A percentile compares a stretch with the other conserved stretches of the same genome.
Conservation (phyloP, 2,888 invertebrate genomes). For the Gymnocheta viridis region DNA sequence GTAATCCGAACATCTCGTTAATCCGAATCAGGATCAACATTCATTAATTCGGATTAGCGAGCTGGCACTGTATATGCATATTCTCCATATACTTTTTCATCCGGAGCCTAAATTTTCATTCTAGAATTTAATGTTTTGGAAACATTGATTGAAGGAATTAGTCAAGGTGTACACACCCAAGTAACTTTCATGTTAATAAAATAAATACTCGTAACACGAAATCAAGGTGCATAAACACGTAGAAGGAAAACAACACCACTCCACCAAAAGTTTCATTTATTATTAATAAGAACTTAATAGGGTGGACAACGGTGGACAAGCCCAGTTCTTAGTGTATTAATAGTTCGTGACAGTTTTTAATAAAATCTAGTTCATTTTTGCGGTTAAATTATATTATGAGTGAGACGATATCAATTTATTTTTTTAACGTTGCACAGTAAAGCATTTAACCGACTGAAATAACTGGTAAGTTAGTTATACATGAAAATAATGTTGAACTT, state of each 20-base stretch:
- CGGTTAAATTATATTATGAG: conserved; percentile 54
- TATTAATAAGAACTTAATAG: conserved; percentile 60
- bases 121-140: neutral
- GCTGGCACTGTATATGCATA: too few species aligned
- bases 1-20: too few species aligned
- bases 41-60: too few species aligned
- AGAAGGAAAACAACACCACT: conserved; percentile 4
- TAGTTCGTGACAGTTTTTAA: conserved; percentile 64
- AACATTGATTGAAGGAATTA: conserved; percentile 1
- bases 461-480: too few species aligned
- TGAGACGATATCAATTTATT: conserved; percentile 49
- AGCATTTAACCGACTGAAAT: too few species aligned
- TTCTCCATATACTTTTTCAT: too few species aligned
- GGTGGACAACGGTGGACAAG: conserved; percentile 50
- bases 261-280: conserved; percentile 35
- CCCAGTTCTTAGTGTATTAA: conserved; percentile 50
- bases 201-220: conserved; percentile 25
- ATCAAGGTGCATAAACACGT: neutral
- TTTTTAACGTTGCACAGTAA: neutral
- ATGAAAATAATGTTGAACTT: too few species aligned
- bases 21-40: too few species aligned
- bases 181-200: conserved; percentile 10
- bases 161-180: conserved; percentile 17
- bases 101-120: too few species aligned
- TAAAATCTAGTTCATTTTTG: conserved; percentile 62